A percentile compares a stretch with the other conserved stretches of the same genome.
These are phyloP conservation scores for Polyploca ridens DNA, from an alignment of 2,888 invertebrate genomes.

Conservation along the genomic window DNA sequence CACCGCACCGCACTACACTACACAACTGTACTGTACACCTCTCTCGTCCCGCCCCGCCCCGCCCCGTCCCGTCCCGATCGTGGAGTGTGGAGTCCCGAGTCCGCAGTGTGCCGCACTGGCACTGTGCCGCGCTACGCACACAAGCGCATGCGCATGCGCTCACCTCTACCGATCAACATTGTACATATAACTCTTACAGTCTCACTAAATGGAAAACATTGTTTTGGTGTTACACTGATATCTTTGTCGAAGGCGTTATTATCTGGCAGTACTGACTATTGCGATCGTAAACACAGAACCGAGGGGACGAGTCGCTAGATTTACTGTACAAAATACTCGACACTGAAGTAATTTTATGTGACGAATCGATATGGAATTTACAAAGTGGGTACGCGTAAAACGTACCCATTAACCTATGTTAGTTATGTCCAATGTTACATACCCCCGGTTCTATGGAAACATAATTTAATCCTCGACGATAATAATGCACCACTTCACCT, in stretches of 20 bases:
- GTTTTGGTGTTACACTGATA: slow-evolving; percentile 44
- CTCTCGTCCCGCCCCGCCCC: not conserved
- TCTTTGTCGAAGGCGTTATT: slow-evolving; percentile 38
- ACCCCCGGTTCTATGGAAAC: not conserved
- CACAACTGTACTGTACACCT: slow-evolving; percentile 4
- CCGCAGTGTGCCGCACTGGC: slow-evolving; percentile 18
- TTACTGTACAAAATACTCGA: slow-evolving; percentile 3
- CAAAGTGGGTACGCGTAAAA: slow-evolving; percentile 6
- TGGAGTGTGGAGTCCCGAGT: slow-evolving; percentile 9
- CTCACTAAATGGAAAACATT: slow-evolving; percentile 53
- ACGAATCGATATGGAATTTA: slow-evolving; percentile 5
- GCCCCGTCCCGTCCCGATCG: not conserved
- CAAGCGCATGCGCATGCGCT: slow-evolving; percentile 1
- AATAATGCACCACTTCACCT: slow-evolving; percentile 52
- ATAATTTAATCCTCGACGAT: slow-evolving; percentile 22
- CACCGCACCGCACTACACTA: not conserved
- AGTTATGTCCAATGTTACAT: slow-evolving; percentile 8
- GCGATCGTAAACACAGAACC: slow-evolving; percentile 22
- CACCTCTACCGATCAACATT: slow-evolving; percentile 18
- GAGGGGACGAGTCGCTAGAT: not conserved
- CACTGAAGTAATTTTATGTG: not conserved
- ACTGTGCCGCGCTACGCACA: not conserved
- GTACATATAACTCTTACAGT: slow-evolving; percentile 48
- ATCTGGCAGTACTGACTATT: slow-evolving; percentile 54
- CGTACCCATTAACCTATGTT: slow-evolving; percentile 7